These are phyloP conservation scores for Poicephalus gulielmi DNA, from an alignment of 2,113 vertebrate genomes.

Conservation along the genomic window DNA sequence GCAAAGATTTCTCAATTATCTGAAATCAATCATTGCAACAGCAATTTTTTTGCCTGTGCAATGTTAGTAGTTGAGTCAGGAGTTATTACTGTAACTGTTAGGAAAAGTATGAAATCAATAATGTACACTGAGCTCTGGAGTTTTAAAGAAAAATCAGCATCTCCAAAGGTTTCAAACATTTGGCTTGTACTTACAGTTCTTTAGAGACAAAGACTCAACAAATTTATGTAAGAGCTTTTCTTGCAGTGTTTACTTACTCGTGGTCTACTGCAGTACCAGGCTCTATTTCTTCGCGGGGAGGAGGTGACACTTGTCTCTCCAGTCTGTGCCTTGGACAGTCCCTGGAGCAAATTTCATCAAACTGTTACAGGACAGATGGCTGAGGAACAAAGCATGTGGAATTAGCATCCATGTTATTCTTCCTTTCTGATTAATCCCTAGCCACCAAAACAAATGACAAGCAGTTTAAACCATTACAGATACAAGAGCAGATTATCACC, in stretches of 20 bases:
- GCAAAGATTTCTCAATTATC: not conserved
- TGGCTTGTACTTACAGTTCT: not conserved
- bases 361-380: not conserved
- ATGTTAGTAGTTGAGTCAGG: not conserved
- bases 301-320: not conserved
- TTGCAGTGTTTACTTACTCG: not conserved
- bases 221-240: not conserved
- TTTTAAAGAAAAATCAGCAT: not conserved
- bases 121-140: not conserved
- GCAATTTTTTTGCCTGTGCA: not conserved
- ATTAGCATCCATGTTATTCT: not conserved
- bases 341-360: not conserved
- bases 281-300: accelerated
- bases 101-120: not conserved
- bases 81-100: not conserved
- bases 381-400: not conserved
- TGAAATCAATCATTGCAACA: not conserved
- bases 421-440: not conserved
- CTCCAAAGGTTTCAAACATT: not conserved
- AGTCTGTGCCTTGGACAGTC: not conserved
- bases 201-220: not conserved
- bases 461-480: not conserved
- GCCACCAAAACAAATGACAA: not conserved
- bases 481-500: not conserved
- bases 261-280: not conserved